Conservation (phyloP, 2,113 vertebrate genomes). For the Tenebrosternarchus preto region DNA sequence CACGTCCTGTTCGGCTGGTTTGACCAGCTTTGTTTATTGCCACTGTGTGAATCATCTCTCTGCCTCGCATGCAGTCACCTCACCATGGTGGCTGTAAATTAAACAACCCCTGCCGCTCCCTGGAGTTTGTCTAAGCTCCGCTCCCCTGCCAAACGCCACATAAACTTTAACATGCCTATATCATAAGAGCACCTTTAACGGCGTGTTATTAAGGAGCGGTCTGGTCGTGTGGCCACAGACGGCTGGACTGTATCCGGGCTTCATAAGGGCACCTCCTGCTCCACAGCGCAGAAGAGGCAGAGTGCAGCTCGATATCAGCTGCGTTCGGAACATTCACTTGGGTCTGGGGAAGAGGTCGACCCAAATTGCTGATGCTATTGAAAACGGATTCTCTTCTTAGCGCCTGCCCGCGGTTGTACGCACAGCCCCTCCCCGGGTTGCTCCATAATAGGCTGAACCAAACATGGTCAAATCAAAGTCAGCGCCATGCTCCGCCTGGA, state of each 20-base stretch:
- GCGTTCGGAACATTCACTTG: slow-evolving; percentile 7
- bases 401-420: not conserved
- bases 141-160: not conserved
- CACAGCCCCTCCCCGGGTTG: not conserved
- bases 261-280: too few relatives aligned
- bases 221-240: slow-evolving; percentile 33
- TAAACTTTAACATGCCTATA: slow-evolving; percentile 41
- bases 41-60: not conserved
- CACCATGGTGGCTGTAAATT: slow-evolving; percentile 6
- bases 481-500: not conserved
- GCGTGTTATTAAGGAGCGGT: too few relatives aligned
- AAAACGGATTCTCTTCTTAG: not conserved
- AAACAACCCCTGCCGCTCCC: not conserved
- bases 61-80: not conserved
- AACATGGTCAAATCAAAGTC: slow-evolving; percentile 34
- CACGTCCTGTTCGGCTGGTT: not conserved
- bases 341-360: not conserved
- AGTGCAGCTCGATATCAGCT: not conserved
- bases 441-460: slow-evolving; percentile 4
- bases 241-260: slow-evolving; percentile 25
- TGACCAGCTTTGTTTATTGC: not conserved
- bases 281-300: not conserved
- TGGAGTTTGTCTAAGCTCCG: not conserved
- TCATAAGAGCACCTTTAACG: not conserved
- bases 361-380: not conserved